phyloP scores from a whole-genome alignment of 2,797 vertebrate species.

The Psittacula echo region DNA sequence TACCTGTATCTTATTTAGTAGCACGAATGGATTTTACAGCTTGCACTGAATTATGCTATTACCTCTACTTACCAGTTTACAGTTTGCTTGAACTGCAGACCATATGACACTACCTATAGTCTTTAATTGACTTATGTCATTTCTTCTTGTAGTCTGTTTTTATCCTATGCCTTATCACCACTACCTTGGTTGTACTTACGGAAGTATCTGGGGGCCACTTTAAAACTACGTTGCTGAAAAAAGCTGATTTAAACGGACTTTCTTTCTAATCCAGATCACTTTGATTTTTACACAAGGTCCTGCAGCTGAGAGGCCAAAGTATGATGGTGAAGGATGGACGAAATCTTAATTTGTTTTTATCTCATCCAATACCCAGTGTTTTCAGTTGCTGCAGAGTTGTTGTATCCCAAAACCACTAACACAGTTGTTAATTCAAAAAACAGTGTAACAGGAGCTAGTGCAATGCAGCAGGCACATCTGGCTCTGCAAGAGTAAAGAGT shows the following conservation, averaged over 20 bases:
- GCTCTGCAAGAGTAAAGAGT: neutral
- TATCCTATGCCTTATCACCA: neutral
- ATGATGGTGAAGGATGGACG: neutral
- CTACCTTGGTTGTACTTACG: neutral
- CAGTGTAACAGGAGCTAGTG: fast-evolving
- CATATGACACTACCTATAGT: neutral
- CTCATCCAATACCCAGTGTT: neutral
- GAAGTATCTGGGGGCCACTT: neutral
- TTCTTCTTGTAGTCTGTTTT: neutral
- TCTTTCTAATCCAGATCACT: neutral
- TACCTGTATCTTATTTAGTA: neutral
- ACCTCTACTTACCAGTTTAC: neutral
- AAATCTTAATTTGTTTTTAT: neutral
- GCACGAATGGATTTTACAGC: neutral
- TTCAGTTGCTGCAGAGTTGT: neutral
- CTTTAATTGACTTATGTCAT: neutral
- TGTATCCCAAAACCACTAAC: neutral
- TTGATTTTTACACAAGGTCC: neutral
- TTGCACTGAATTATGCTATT: neutral
- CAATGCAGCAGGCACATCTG: neutral
- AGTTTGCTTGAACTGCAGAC: neutral
- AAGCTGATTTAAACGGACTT: neutral
- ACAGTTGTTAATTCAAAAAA: neutral
- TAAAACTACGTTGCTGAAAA: neutral
- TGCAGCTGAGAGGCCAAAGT: fast-evolving